A percentile compares a stretch with the other conserved stretches of the same genome.
These are phyloP conservation scores for Argyra leucocephala DNA, from an alignment of 2,888 invertebrate genomes.

Conservation along the genomic window DNA sequence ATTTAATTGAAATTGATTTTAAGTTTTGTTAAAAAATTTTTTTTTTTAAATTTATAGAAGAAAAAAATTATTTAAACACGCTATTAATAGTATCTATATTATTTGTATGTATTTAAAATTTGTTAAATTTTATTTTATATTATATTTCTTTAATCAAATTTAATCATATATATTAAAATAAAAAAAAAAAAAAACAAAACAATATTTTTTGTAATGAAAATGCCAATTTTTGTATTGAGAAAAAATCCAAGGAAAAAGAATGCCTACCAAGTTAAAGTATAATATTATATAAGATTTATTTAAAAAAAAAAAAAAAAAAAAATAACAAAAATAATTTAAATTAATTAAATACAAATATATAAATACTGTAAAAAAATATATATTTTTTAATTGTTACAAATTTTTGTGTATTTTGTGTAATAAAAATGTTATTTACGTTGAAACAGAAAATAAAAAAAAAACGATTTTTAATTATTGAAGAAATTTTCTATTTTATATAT, in stretches of 20 bases:
- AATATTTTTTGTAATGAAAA: constrained; percentile 10
- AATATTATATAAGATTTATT: too few species aligned
- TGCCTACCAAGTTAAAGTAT: too few species aligned
- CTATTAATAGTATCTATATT: too few species aligned
- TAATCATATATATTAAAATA: too few species aligned
- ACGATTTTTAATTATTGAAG: constrained; percentile 19
- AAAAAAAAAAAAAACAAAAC: too few species aligned
- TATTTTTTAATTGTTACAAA: constrained; percentile 9
- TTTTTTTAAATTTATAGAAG: too few species aligned
- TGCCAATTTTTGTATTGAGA: not conserved
- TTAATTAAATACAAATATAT: constrained; percentile 2
- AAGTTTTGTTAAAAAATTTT: too few species aligned
- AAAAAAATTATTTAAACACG: too few species aligned
- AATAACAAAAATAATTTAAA: not conserved
- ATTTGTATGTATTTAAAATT: too few species aligned
- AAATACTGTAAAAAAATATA: not conserved
- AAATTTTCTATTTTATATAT: constrained; percentile 12
- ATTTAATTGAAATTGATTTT: too few species aligned
- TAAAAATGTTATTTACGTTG: constrained; percentile 21
- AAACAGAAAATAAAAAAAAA: constrained; percentile 21
- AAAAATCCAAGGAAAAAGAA: constrained; percentile 9
- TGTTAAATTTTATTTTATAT: too few species aligned
- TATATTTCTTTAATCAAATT: too few species aligned
- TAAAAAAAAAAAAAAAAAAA: not conserved
- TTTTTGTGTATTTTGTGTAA: constrained; percentile 22